A percentile compares a stretch with the other conserved stretches of the same genome.
Conservation (phyloP, 1,140 invertebrate species). For the Anastrepha ludens region DNA sequence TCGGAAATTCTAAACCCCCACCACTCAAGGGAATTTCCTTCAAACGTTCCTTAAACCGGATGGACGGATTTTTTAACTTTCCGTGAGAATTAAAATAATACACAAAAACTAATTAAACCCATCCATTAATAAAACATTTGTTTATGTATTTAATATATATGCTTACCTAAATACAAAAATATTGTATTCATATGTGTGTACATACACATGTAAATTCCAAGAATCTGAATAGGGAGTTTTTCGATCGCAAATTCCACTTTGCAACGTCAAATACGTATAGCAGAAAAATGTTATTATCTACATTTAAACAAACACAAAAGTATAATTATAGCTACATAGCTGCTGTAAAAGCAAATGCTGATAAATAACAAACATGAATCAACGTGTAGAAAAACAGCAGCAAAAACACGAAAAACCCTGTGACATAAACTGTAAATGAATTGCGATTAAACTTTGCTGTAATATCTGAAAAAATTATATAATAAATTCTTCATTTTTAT, state of each 20-base stretch:
- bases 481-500: background rate
- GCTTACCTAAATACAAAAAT: too few species aligned
- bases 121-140: too few species aligned
- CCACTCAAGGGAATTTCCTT: too few species aligned
- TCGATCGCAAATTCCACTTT: background rate
- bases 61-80: too few species aligned
- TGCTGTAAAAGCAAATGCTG: background rate
- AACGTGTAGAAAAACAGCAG: background rate
- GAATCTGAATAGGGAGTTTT: background rate
- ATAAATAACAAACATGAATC: background rate
- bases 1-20: too few species aligned
- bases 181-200: too few species aligned
- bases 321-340: background rate
- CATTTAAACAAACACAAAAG: background rate
- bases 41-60: too few species aligned
- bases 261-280: background rate
- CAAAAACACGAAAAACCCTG: background rate
- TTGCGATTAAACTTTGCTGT: background rate
- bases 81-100: too few species aligned
- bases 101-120: too few species aligned
- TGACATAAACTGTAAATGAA: background rate
- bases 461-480: background rate
- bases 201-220: background rate
- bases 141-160: too few species aligned
- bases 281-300: background rate